These are phyloP conservation scores for Chelonia mydas DNA, from an alignment of 2,797 vertebrate genomes.

Conservation along the genomic window DNA sequence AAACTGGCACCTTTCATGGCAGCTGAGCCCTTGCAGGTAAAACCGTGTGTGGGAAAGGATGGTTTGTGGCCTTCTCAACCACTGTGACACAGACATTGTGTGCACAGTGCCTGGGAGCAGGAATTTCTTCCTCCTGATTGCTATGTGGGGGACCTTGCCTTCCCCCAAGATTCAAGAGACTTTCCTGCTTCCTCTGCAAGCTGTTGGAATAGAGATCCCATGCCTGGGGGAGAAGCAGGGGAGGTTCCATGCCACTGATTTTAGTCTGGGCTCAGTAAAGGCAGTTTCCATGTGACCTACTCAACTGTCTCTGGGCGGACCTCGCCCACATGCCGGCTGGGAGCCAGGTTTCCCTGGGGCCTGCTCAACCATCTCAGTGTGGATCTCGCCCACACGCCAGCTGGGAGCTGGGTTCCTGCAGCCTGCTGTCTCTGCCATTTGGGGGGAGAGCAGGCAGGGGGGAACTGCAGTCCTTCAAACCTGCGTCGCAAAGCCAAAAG, in stretches of 20 bases:
- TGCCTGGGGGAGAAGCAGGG: background rate
- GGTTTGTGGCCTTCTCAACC: background rate
- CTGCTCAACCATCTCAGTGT: accelerated
- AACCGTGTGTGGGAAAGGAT: background rate
- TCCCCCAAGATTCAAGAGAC: background rate
- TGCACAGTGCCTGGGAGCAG: background rate
- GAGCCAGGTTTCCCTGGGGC: background rate
- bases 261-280: background rate
- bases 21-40: background rate
- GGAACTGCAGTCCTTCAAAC: background rate
- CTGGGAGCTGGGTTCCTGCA: accelerated
- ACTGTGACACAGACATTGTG: background rate
- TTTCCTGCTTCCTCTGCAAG: background rate
- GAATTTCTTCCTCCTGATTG: background rate
- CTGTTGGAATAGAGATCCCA: background rate
- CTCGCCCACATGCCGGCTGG: background rate
- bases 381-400: background rate
- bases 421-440: background rate
- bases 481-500: background rate
- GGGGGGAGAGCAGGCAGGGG: background rate
- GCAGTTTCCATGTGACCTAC: background rate
- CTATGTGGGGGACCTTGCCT: background rate
- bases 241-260: background rate
- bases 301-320: background rate
- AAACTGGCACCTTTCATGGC: background rate